phyloP scores from a whole-genome alignment of 30 jellyfish, hydroid and myxozoan genomes.

The Turritopsis dohrnii region DNA sequence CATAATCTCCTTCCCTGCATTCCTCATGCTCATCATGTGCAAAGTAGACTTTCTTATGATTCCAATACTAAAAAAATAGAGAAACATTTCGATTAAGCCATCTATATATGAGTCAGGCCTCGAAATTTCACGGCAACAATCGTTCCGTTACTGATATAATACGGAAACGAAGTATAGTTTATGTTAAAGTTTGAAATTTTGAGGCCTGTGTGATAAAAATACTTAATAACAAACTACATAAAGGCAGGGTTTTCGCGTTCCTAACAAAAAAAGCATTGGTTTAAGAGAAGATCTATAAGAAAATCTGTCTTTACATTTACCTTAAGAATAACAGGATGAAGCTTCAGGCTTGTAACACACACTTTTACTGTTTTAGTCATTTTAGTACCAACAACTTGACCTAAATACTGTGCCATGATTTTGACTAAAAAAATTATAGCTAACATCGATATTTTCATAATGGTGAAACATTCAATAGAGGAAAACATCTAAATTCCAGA shows the following conservation, averaged over 20 bases:
- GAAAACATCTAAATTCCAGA: too few species aligned
- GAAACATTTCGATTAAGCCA: background rate
- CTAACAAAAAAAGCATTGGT: too few species aligned
- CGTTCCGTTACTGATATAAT: too few species aligned
- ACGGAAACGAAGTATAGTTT: too few species aligned
- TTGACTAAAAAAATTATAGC: background rate
- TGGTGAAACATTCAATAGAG: too few species aligned
- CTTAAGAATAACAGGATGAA: constrained; percentile 85
- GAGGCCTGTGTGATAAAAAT: too few species aligned
- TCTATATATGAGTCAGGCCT: too few species aligned
- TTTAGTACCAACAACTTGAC: constrained; percentile 91
- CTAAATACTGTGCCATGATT: constrained; percentile 77
- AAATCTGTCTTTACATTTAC: constrained; percentile 14
- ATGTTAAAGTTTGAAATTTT: too few species aligned
- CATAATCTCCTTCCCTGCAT: constrained; percentile 89
- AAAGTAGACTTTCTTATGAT: constrained; percentile 58
- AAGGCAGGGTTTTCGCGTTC: too few species aligned
- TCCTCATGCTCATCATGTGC: constrained; percentile 89
- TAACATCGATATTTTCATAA: background rate
- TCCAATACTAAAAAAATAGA: constrained; percentile 78
- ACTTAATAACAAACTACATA: too few species aligned
- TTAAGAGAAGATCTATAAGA: too few species aligned
- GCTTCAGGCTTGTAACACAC: constrained; percentile 73
- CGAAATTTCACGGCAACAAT: too few species aligned
- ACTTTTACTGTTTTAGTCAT: constrained; percentile 94